Base-by-base conservation (phyloP, 2,888 invertebrate species). In the Priocnemis perturbator region DNA sequence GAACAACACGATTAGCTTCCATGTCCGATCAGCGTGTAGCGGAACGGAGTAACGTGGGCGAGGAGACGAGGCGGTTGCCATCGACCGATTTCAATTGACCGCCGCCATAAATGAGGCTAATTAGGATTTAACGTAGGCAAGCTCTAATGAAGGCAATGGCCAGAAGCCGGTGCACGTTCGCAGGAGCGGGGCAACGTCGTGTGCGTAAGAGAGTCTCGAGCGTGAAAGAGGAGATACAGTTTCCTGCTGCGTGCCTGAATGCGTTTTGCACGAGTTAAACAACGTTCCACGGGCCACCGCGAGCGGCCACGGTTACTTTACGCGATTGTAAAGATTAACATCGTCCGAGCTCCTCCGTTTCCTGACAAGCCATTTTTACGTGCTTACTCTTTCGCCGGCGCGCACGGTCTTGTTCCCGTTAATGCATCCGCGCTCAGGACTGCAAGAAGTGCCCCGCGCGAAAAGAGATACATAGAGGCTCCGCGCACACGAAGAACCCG, bases 41-140 rank as follows among this genome's bases (percentile, higher is more conserved):
- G 37, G 37, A 37, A 37, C 37, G 37, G 14, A 11, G 7, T 11
- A 11, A 37, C 57, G 50, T 44, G 56, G 30, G 48, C 7, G 7
- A 4, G 56, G 52, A 77, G 74, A 64, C 69, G 70, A 77, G 74
- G 74, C 77, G 66, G 26, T 57, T 48, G 65, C 58, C 63, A 64
- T 37, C 14, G 37, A 9, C 7, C 37, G 37, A 37, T 37, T 37
- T 37, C 37, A 37, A 37, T 37, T 37, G 37, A 37, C 37, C 37
- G 37, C 37, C 37, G 37, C 37, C 11, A 72, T 67, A 74, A 78
- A 81, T 63, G 74, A 71, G 70, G 68, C 72, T 81, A 79, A 81
- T 81, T 81, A 81, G 79, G 69, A 77, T 79, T 78, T 72, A 81
- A 81, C 76, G 71, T 77, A 79, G 74, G 78, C 74, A 69, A 61